Evolutionary conservation across 2,797 vertebrate genomes (phyloP).

Genomic region (Pagetopsis macropterus): DNA sequence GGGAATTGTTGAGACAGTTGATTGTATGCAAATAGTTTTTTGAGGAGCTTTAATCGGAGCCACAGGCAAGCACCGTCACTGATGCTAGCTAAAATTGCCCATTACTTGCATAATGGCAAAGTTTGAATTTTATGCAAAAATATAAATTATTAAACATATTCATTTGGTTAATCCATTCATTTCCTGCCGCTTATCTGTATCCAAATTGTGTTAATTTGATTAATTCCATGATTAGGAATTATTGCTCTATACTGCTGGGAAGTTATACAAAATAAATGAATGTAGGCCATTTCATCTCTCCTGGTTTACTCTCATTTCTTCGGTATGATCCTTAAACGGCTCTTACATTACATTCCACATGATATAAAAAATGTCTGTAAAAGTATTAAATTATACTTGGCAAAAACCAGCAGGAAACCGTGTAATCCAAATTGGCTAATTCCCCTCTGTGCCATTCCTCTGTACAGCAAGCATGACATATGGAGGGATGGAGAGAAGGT

Average conservation of each 20-base stretch:
- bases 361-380: neutral
- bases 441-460: slow-evolving; percentile 15
- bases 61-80: neutral
- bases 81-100: neutral
- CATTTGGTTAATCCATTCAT: slow-evolving; percentile 9
- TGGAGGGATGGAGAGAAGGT: slow-evolving; percentile 6
- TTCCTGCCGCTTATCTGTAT: neutral
- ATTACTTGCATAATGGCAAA: neutral
- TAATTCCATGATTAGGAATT: slow-evolving; percentile 7
- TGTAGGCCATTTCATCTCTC: neutral
- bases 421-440: slow-evolving; percentile 9
- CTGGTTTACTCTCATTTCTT: neutral
- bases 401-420: slow-evolving; percentile 13
- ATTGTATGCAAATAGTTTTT: neutral
- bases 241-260: neutral
- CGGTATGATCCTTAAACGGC: neutral
- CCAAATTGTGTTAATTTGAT: slow-evolving; percentile 9
- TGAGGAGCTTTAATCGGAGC: neutral
- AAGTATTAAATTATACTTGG: slow-evolving; percentile 2
- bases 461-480: slow-evolving; percentile 25
- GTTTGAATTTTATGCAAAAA: neutral
- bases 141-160: slow-evolving; percentile 4
- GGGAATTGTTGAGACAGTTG: neutral
- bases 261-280: slow-evolving; percentile 8
- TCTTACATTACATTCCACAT: neutral